A percentile compares a stretch with the other conserved stretches of the same genome.
Conservation (phyloP, 2,888 invertebrate species). For the Harpalus rufipes region DNA sequence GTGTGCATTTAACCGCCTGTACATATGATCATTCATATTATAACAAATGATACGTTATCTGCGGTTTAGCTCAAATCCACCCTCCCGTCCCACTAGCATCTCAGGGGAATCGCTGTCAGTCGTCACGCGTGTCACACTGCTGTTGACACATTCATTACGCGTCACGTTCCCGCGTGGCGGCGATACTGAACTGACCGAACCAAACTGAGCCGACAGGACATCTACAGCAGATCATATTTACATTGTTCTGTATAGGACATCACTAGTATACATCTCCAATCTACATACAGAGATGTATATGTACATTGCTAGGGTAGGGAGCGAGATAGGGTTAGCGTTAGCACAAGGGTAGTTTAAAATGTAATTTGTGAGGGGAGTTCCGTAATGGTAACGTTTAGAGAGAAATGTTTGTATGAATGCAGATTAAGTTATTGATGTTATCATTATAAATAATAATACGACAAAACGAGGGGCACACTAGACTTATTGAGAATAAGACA, state of each 20-base stretch:
- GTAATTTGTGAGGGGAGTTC: background rate
- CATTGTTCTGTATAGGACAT: constrained; percentile 31
- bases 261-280: background rate
- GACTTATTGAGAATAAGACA: too few relatives aligned
- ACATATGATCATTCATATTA: background rate
- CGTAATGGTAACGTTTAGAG: too few relatives aligned
- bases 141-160: constrained; percentile 68
- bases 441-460: too few relatives aligned
- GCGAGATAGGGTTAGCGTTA: constrained; percentile 18
- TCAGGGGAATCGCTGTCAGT: constrained; percentile 54
- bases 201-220: constrained; percentile 6
- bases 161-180: constrained; percentile 2
- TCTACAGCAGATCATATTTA: constrained; percentile 41
- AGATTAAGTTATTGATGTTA: too few relatives aligned
- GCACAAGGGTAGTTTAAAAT: constrained; percentile 9
- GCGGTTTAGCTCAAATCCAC: background rate
- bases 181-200: constrained; percentile 25
- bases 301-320: background rate
- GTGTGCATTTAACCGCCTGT: background rate
- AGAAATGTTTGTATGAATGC: too few relatives aligned
- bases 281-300: too few relatives aligned
- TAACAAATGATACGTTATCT: background rate
- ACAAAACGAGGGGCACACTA: too few relatives aligned
- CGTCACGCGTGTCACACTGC: constrained; percentile 66
- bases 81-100: background rate